Evolutionary conservation across 2,113 vertebrate species (phyloP).

Genomic region (Sebastes fasciatus): DNA sequence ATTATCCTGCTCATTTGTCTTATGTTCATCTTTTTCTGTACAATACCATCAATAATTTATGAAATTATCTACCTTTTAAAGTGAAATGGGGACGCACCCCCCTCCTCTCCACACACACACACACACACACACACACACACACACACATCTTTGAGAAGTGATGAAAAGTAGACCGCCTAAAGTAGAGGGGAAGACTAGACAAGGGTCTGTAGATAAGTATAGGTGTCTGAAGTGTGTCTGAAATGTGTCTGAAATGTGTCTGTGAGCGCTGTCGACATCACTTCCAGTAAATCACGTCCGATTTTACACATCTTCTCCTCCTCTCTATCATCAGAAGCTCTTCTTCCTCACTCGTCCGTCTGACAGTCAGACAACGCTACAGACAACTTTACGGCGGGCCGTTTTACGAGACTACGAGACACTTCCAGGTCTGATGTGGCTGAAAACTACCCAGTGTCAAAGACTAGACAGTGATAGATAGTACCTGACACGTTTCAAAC

Average conservation of each 20-base stretch:
- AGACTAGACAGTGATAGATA: slow-evolving; percentile 3
- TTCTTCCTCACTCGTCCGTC: not conserved
- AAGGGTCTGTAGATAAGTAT: slow-evolving; percentile 24
- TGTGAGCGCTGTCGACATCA: not conserved
- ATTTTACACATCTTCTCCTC: slow-evolving; percentile 20
- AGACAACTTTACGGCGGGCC: not conserved
- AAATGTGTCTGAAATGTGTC: not conserved
- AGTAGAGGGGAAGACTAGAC: slow-evolving; percentile 12
- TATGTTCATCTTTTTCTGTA: not conserved
- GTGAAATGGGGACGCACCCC: too few species aligned
- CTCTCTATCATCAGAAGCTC: not conserved
- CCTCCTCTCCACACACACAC: not conserved
- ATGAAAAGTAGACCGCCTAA: slow-evolving; percentile 12
- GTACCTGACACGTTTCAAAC: not conserved
- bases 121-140: not conserved
- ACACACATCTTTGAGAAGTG: slow-evolving; percentile 4
- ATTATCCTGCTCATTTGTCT: not conserved
- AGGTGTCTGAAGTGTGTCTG: not conserved
- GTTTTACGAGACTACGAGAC: not conserved
- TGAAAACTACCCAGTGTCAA: slow-evolving; percentile 13
- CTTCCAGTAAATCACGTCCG: slow-evolving; percentile 28
- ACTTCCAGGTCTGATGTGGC: slow-evolving; percentile 23
- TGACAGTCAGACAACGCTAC: not conserved
- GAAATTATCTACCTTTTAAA: not conserved
- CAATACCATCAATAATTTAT: not conserved